Base-by-base conservation (phyloP, 2,888 invertebrate genomes). In the Limulus polyphemus region DNA sequence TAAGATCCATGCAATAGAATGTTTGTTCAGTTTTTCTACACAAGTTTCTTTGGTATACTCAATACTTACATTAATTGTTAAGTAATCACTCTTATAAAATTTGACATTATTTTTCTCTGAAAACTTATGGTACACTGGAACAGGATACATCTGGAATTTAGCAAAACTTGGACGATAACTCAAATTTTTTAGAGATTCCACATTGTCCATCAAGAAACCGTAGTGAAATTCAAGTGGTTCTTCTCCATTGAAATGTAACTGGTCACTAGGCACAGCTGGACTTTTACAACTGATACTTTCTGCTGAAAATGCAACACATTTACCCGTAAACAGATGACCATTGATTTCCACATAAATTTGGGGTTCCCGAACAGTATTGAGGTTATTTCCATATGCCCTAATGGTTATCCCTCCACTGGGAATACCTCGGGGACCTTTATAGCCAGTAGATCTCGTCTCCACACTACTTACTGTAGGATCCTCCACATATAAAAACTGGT, bases 121-220 rank as follows among this genome's bases (percentile, higher is more conserved):
- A 75, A 95, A 97, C 62, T 83, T 82, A 59, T 87, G 84, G 77
- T 94, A 93, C 64, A 87, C 80, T 0, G 97, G 97, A 81, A 97
- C 90, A 5, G 93, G 93, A 77, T 87, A 95, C 51, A 97, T 81
- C 59, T 87, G 81, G 75, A 95, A 94, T 54, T 84, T 82, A 67
- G 85, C 84, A 70, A 83, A 83, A 16, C 84, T 83, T 57, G 81
- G 82, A 60, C 62, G 62, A 61, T 82, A 78, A 10, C 88, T 84
- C 57, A 88, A 79, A 79, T 89, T 88, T 76, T 85, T 85, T 13
- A 88, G 88, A 50, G 66, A 70, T 62, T 85, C 85, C 5, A 97
- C 94, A 74, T 92, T 90, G 76, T 99, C 98, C 90, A 98, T 90
- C 71, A 89, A 81, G 76, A 98, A 98, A 49, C 95, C 97, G 76